Base-by-base conservation (phyloP, 1,140 invertebrate genomes). In the Dryas iulia region DNA sequence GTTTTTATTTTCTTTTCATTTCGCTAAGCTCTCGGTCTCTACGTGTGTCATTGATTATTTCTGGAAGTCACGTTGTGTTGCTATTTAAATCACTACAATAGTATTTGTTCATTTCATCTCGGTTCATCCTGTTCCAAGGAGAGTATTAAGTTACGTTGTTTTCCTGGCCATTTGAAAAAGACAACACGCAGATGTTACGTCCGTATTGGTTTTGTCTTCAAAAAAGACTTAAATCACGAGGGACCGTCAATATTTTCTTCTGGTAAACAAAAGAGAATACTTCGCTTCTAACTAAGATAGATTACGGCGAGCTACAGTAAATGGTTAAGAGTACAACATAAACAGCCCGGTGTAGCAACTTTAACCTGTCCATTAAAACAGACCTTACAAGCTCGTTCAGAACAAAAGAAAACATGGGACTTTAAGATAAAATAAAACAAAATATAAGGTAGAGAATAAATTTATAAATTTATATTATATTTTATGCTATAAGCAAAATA, bases 141-240 rank as follows among this genome's bases (percentile, higher is more conserved):
- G 66, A 71, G 78, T 87, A 87, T 91, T 80, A 67, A 77, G 81
- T 91, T 91, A 84, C 89, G 53, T 67, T 81, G 73, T 77, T 76
- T 78, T 85, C 83, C 76, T 77, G 76, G 73, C 85, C 83, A 88
- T 89, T 89, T 83, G 79, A 83, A 83, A 86, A 83, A 86, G 86
- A 90, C 79, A 88, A 87, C 87, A 82, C 78, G 65, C 84, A 89
- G 77, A 88, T 87, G 86, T 81, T 81, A 82, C 85, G 78, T 87
- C 83, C 81, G 86, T 89, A 89, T 89, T 83, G 78, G 77, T 78
- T 88, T 90, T 85, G 86, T 90, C 77, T 88, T 87, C 87, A 91
- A 83, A 86, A 78, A 82, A 83, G 76, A 87, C 82, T 83, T 83
- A 86, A 91, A 88, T 84, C 85, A 82, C 83, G 76, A 54, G 83